Evolutionary conservation across 2,797 vertebrate genomes (phyloP).

Genomic region (Pangasius larnaudii): DNA sequence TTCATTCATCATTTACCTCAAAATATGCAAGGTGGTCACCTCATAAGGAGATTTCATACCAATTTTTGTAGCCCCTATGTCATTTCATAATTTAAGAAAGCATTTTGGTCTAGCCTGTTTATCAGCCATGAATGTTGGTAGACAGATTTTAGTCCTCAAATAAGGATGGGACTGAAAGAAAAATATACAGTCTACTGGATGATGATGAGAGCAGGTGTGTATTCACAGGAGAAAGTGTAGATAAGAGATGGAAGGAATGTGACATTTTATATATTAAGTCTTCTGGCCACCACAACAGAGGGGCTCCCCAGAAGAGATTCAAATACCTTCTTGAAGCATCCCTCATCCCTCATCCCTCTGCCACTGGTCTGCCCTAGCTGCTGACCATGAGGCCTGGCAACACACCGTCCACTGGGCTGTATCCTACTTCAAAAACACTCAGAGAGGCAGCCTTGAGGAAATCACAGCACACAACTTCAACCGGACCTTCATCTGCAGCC

Average conservation of each 20-base stretch:
- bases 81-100: not conserved
- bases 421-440: not conserved
- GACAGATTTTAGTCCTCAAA: not conserved
- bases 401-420: not conserved
- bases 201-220: not conserved
- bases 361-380: not conserved
- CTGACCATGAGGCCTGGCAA: not conserved
- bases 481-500: not conserved
- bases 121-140: not conserved
- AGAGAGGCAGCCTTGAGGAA: not conserved
- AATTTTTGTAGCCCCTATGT: not conserved
- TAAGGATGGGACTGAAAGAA: not conserved
- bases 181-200: not conserved
- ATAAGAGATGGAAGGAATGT: not conserved
- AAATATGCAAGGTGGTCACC: not conserved
- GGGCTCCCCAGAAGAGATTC: not conserved
- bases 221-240: not conserved
- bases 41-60: not conserved
- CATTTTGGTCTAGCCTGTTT: not conserved
- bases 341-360: not conserved
- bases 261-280: not conserved
- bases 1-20: not conserved
- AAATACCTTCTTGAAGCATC: not conserved
- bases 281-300: slow-evolving; percentile 4
- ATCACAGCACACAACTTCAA: not conserved